Base-by-base conservation (phyloP, 2,113 vertebrate species). In the Xenopus borealis region DNA sequence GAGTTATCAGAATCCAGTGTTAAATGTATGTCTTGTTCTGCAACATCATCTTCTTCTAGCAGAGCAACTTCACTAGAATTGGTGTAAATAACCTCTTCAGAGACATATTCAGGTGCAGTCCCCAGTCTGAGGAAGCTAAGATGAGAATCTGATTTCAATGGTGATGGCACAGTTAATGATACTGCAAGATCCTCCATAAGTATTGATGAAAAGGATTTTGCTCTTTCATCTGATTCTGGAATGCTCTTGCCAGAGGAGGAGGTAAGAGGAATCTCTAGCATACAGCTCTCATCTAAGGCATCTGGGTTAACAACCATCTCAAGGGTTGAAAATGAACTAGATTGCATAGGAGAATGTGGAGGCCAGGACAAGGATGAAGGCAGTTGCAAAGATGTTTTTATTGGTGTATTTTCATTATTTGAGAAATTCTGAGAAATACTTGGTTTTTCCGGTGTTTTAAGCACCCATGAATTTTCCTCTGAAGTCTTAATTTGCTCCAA, bases 1-100 rank as follows among this genome's bases (percentile, higher is more conserved):
- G 94, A 97, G 84, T 96, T 96, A 84, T 99, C 96, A 0, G 95
- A 96, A 72, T 99, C 97, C 1, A 99, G 87, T 62, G 95, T 91
- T 79, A 98, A 90, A 82, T 98, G 96, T 53, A 98, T 95, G 78
- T 99, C 95, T 78, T 98, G 95, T 71, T 96, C 96, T 0, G 92
- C 93, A 10, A 94, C 96, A 73, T 98, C 97, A 78, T 98, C 23
- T 27, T 27, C 33, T 71, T 97, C 96, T 92, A 16, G 93, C 94
- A 75, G 96, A 0, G 96, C 94, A 50, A 97, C 95, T 79, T 98
- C 96, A 0, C 94, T 93, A 72, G 93, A 96, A 83, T 96, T 95
- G 3, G 95, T 94, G 0, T 91, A 95, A 78, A 97, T 86, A 78
- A 97, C 88, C 55, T 93, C 92, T 57, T 95, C 92, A 0, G 94